Evolutionary conservation across 2,888 invertebrate species (phyloP), one percentile per base, ranked within the genome.

Genomic region (Oscheius sp.): DNA sequence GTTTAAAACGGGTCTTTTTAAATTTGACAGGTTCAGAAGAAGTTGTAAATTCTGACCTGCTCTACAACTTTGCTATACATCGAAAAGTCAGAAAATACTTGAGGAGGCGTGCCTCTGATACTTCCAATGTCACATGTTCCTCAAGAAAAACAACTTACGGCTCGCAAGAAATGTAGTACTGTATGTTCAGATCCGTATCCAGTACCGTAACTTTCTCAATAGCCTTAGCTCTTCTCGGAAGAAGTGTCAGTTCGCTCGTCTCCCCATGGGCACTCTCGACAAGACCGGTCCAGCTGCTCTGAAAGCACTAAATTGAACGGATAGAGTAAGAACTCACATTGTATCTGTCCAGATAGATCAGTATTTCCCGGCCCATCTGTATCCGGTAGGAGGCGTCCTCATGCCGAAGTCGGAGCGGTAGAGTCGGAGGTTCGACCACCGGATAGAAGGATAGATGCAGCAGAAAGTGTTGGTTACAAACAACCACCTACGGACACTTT

Each of bases 251-350:
- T 21, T 63, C 47, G 4, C 9, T 47, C n/a, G 47, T 63, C 48
- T 63, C 63, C 9, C 63, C 63, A 13, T 47, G 63, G 47, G 47
- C 21, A 7, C 63, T 48, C 29, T 63, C 63, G 21, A 63, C n/a
- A 1, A 32, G 32, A 48, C 47, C 63, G 2, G 47, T 50, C 63
- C 63, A 63, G 7, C 21, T 21, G 5, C 10, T 48, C 50, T 47
- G 32, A 42, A 21, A 21, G 29, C 2, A 13, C 10, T 60, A 10
- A 35, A 7, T 2, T 33, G 37, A n/a, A 35, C n/a, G 37, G 21
- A 21, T 21, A 60, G n/a, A 35, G 37, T 9, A n/a, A 9, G 11
- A 11, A 9, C 60, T 60, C 37, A 60, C 60, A 11, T 33, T 33
- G n/a, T 35, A 35, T 37, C n/a, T n/a, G 29, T 63, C 63, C 9